Evolutionary conservation across 2,888 invertebrate species (phyloP).

Genomic region (Zele albiditarsus): DNA sequence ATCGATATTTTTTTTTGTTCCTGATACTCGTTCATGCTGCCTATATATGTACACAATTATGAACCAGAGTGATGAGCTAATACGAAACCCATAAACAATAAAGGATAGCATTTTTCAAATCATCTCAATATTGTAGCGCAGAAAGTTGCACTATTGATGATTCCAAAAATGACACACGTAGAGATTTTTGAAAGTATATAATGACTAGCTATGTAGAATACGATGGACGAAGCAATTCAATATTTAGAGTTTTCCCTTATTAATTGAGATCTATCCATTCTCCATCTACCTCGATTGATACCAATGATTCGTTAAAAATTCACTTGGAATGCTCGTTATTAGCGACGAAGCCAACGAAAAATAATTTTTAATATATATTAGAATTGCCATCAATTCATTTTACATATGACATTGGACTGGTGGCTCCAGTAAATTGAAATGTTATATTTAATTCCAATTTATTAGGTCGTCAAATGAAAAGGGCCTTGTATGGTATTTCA

Average conservation of each 20-base stretch:
- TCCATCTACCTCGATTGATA: not conserved
- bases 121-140: not conserved
- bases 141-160: not conserved
- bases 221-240: conserved; percentile 24
- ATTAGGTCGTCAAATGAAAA: not conserved
- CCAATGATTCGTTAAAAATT: not conserved
- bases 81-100: not conserved
- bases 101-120: not conserved
- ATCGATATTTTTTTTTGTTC: conserved; percentile 12
- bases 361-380: not conserved
- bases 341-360: not conserved
- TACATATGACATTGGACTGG: not conserved
- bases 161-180: not conserved
- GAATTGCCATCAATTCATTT: not conserved
- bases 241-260: not conserved
- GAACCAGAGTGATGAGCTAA: not conserved
- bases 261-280: conserved; percentile 23
- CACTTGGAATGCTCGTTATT: not conserved
- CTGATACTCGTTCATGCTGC: not conserved
- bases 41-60: not conserved
- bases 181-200: not conserved
- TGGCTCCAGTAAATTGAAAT: not conserved
- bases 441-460: not conserved
- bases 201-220: not conserved
- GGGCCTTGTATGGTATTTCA: not conserved